Evolutionary conservation across 2,888 invertebrate species (phyloP), one percentile per base, ranked within the genome.

Genomic region (Drosophila stalkeri): DNA sequence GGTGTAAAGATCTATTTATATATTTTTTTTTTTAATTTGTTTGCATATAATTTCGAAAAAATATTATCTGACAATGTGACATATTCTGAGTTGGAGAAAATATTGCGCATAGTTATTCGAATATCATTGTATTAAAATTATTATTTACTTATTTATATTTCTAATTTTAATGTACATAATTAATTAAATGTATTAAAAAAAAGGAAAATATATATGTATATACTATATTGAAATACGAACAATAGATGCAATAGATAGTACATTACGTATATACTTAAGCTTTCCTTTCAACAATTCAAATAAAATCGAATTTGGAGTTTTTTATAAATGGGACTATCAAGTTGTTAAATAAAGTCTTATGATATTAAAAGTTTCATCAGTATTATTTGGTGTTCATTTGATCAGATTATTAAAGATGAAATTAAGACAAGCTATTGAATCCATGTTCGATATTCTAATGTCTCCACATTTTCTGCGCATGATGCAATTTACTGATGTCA

Each of bases 401-500:
- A 11, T 35, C 3, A 35, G 12, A 35, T 12, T 35, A 11, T n/a
- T 7, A 12, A 23, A 46, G 46, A 37, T 37, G 16, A 54, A 20
- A 16, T 52, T 5, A 16, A 20, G 20, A n/a, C 12, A 39, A 55
- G 23, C 23, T 14, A 23, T 54, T 37, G 37, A 41, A 14, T 56
- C 8, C 18, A 20, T 56, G 31, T 41, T 56, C 39, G 31, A 56
- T 41, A 41, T 31, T 61, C 31, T n/a, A 52, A 63, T 14, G 35
- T 14, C 14, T 31, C 44, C 31, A 31, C 43, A 47, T 54, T 44
- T 47, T 33, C 18, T 51, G 43, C 1, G 16, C 44, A 64, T 77
- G 64, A 64, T 63, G 64, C 59, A 72, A 75, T 71, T 51, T 12
- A 47, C 77, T 62, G 63, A 81, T 82, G 82, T 86, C 82, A 89